Evolutionary conservation across 2,888 invertebrate species (phyloP), one percentile per base, ranked within the genome.

Genomic region (Synergus umbraculus): DNA sequence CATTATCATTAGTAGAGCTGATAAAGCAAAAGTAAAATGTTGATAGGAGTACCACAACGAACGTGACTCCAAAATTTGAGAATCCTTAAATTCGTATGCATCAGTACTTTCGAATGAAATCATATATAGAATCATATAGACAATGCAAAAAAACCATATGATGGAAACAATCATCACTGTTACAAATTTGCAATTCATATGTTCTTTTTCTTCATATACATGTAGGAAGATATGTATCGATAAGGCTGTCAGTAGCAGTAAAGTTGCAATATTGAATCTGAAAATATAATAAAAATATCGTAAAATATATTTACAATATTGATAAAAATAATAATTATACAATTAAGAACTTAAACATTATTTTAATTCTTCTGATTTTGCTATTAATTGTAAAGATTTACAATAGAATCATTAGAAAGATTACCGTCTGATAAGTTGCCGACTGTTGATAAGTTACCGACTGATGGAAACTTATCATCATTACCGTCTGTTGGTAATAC

Each of bases 121-220:
- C 49, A 54, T 54, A 15, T 54, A 54, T n/a, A 54, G 2, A 15
- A 54, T 54, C 49, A 54, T 54, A n/a, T 54, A 54, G n/a, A 54
- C 49, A n/a, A 54, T 54, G 49, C 49, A 54, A 54, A 54, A 54
- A 54, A 54, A 54, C 49, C 49, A 54, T 54, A 54, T 54, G 49
- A 54, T 54, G 7, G 49, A 54, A 54, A 54, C 49, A 15, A 54
- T 54, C 49, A 54, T 54, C 7, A 54, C 49, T 15, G 49, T 54
- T 54, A 54, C 15, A 54, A 54, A 54, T 54, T 54, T 54, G 49
- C 49, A n/a, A n/a, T 54, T 54, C 49, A 54, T 54, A 15, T 54
- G 49, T n/a, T 54, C 49, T 54, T 54, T 54, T 54, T 54, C 49
- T 54, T 54, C 49, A 54, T 54, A 54, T 54, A 54, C n/a, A n/a